Evolutionary conservation across 2,113 vertebrate genomes (phyloP).

Genomic region (Myrmophylax atrothorax): DNA sequence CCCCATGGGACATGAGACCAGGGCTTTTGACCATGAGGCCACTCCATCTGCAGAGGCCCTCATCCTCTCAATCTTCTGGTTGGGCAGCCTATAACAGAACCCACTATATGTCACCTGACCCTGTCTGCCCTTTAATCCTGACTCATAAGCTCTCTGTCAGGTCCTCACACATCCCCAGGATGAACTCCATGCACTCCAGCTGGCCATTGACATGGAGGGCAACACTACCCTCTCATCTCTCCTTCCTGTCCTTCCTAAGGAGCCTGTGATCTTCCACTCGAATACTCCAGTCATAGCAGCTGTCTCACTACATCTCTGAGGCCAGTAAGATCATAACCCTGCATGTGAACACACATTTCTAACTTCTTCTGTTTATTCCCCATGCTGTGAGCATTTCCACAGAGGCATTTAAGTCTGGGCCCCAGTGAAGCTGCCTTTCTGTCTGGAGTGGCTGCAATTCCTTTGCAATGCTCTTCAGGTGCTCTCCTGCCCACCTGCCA

Average conservation of each 20-base stretch:
- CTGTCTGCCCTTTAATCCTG: background rate
- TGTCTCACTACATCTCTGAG: background rate
- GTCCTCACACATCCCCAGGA: background rate
- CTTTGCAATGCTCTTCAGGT: background rate
- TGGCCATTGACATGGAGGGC: background rate
- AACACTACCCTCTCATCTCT: fast-evolving
- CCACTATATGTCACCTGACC: background rate
- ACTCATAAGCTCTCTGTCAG: background rate
- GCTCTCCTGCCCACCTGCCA: background rate
- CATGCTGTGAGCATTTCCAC: background rate
- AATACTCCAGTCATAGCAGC: background rate
- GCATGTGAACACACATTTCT: background rate
- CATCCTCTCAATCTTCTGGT: background rate
- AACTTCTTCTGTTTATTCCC: background rate
- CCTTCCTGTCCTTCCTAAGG: background rate
- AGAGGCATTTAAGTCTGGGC: background rate
- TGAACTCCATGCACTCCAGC: background rate
- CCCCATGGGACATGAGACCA: no score
- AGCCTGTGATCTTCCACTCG: background rate
- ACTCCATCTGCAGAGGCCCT: background rate
- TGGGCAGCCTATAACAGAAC: background rate
- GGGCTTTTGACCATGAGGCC: fast-evolving
- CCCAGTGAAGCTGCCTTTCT: background rate
- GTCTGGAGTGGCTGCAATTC: background rate
- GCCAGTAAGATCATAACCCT: background rate